Conservation (phyloP, 2,113 vertebrate species). For the Chloroceryle aenea region DNA sequence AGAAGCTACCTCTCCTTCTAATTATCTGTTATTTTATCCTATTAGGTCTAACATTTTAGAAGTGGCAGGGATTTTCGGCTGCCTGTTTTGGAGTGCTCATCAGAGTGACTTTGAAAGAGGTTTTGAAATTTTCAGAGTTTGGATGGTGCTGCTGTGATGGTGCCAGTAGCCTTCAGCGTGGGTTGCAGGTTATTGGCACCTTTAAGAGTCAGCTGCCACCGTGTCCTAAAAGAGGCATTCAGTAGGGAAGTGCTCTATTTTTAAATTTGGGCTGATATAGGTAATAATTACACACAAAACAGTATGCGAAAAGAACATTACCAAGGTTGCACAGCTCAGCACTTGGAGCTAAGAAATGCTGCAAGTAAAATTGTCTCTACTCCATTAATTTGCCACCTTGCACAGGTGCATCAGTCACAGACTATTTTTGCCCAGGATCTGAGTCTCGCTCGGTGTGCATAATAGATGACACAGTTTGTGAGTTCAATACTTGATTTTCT, state of each 20-base stretch:
- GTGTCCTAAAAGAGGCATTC: neutral
- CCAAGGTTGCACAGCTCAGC: constrained; percentile 67
- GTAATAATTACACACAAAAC: constrained; percentile 58
- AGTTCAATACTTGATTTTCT: constrained; percentile 33
- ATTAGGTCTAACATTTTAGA: neutral
- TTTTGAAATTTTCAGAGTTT: neutral
- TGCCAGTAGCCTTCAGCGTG: neutral
- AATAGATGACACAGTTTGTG: constrained; percentile 41
- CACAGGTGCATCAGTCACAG: constrained; percentile 51
- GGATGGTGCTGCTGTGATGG: neutral
- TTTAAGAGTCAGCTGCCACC: neutral
- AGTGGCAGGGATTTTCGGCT: neutral
- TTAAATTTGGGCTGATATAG: constrained; percentile 54
- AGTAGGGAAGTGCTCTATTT: constrained; percentile 4
- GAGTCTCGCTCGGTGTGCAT: neutral
- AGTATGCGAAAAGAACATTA: constrained; percentile 51
- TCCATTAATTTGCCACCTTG: constrained; percentile 52
- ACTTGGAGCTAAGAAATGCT: constrained; percentile 35
- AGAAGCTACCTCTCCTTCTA: constrained; percentile 19
- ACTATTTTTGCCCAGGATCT: constrained; percentile 17
- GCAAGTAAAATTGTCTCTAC: constrained; percentile 40
- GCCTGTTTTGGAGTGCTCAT: neutral
- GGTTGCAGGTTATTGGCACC: neutral
- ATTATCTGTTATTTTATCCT: constrained; percentile 36
- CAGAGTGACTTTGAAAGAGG: neutral